Evolutionary conservation across 2,113 vertebrate species (phyloP), one percentile per base, ranked within the genome.

Genomic region (Carlito syrichta): DNA sequence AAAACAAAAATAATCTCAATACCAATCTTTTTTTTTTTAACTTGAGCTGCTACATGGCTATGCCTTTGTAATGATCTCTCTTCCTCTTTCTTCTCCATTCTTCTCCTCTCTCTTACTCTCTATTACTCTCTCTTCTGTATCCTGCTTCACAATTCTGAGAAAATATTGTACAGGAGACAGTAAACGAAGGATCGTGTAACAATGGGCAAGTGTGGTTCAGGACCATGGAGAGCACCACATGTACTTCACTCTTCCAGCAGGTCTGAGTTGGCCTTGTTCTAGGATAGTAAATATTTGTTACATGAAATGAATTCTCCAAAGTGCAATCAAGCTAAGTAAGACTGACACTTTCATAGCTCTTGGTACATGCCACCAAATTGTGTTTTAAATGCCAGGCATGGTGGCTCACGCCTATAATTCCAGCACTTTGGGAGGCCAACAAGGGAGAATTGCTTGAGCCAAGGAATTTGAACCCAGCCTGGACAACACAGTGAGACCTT

Each of bases 151-250:
- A 94, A 40, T 25, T 62, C 30, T n/a, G 25, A 23, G 23, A 32
- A 68, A 89, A 56, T 54, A 83, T 60, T 85, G 60, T 19, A 58
- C 20, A 38, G 62, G 25, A 58, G 43, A 43, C 52, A 62, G 14
- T 81, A 50, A 93, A 86, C 73, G 78, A 93, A 16, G n/a, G n/a
- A n/a, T 19, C 76, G 50, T 22, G 38, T 89, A 35, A 74, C 79
- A 27, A 50, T 63, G 56, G 20, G n/a, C 32, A 83, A 40, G 23
- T 40, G 63, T 43, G 7, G 7, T 95, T 97, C 97, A 97, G 97
- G 95, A 97, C 95, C 95, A 96, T 43, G 95, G 97, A 97, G 93
- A 96, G 96, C 95, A 96, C 68, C 69, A 32, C 25, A 32, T 13
- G 22, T 8, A 10, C 9, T 63, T 93, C 11, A 52, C 79, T 66